Evolutionary conservation across 2,888 invertebrate genomes (phyloP).

Genomic region (Graphium colonna): DNA sequence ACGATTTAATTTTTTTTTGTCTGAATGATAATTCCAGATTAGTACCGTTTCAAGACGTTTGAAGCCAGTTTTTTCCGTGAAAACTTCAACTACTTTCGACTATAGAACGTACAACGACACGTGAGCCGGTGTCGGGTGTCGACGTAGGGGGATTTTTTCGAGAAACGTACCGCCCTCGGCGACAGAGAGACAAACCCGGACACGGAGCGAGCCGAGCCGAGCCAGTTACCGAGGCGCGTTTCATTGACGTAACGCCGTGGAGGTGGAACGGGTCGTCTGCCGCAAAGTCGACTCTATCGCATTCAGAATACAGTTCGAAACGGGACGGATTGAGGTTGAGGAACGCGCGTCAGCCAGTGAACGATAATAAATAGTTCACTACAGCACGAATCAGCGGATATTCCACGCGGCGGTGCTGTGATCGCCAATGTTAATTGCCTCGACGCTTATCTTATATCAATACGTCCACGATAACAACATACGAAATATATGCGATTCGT

Average conservation of each 20-base stretch:
- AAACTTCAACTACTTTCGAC: too few relatives aligned
- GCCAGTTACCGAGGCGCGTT: slow-evolving; percentile 73
- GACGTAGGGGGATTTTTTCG: neutral
- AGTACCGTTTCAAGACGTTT: too few relatives aligned
- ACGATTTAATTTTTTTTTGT: too few relatives aligned
- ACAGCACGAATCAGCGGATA: slow-evolving; percentile 73
- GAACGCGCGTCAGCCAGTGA: slow-evolving; percentile 62
- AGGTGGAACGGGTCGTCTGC: slow-evolving; percentile 54
- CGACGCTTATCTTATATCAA: slow-evolving; percentile 50
- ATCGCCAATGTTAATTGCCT: slow-evolving; percentile 68
- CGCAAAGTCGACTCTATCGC: slow-evolving; percentile 59
- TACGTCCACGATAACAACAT: slow-evolving; percentile 27
- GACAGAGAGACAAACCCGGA: slow-evolving; percentile 66
- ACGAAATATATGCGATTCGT: slow-evolving; percentile 21
- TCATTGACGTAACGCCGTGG: slow-evolving; percentile 74
- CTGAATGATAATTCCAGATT: too few relatives aligned
- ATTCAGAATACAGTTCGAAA: slow-evolving; percentile 43
- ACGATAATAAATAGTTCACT: slow-evolving; percentile 76
- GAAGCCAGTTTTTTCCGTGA: too few relatives aligned
- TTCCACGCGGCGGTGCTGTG: slow-evolving; percentile 75
- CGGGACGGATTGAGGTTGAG: slow-evolving; percentile 32
- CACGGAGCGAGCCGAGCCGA: slow-evolving; percentile 62
- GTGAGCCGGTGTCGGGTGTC: too few relatives aligned
- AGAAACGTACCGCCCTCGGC: neutral
- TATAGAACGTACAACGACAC: too few relatives aligned